Conservation (phyloP, 2,888 invertebrate species). For the Pseudoips prasinana region DNA sequence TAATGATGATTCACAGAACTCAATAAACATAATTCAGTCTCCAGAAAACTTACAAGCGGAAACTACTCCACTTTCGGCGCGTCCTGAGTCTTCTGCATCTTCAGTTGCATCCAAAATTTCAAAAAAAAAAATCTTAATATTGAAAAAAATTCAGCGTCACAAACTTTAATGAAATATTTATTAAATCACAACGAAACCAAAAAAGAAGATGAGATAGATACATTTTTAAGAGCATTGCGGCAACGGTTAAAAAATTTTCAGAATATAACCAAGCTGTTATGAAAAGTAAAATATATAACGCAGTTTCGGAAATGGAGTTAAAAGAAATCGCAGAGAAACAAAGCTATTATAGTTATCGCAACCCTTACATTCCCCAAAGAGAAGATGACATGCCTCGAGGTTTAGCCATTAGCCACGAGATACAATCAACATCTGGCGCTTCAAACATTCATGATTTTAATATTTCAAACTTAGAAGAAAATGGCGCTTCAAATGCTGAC, state of each 20-base stretch:
- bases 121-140: conserved; percentile 18
- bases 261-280: conserved; percentile 28
- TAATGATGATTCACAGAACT: conserved; percentile 24
- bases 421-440: conserved; percentile 15
- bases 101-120: conserved; percentile 17
- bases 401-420: conserved; percentile 16
- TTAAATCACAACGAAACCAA: conserved; percentile 16
- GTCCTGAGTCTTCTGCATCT: conserved; percentile 23
- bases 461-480: conserved; percentile 14
- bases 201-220: conserved; percentile 27
- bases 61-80: conserved; percentile 21
- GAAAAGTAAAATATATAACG: conserved; percentile 25
- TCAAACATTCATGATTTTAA: conserved; percentile 15
- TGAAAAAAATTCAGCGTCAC: conserved; percentile 19
- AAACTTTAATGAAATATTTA: conserved; percentile 26
- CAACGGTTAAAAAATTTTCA: conserved; percentile 24
- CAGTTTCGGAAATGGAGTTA: conserved; percentile 26
- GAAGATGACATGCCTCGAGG: conserved; percentile 15
- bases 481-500: conserved; percentile 14
- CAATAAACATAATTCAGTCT: conserved; percentile 22
- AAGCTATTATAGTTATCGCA: conserved; percentile 16
- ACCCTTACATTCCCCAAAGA: conserved; percentile 18
- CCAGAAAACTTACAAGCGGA: conserved; percentile 20
- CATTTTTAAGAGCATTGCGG: conserved; percentile 28
- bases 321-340: conserved; percentile 19